Conservation (phyloP, 2,113 vertebrate genomes). For the Tiliqua scincoides region DNA sequence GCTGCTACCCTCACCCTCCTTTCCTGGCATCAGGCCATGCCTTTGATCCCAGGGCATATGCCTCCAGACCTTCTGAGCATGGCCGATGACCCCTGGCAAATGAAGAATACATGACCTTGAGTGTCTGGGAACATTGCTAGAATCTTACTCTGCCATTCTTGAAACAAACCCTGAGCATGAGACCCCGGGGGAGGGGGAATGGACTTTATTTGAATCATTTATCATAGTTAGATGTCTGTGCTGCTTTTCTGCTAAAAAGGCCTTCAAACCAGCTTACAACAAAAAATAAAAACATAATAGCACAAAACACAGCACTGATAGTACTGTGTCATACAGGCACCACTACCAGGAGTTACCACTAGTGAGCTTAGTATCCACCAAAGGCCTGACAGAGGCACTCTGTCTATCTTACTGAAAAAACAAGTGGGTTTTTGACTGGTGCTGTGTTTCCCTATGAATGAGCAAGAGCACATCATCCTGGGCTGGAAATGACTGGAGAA, state of each 20-base stretch:
- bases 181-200: background rate
- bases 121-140: background rate
- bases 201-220: background rate
- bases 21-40: background rate
- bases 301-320: background rate
- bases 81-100: background rate
- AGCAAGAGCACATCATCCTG: background rate
- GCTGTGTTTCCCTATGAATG: background rate
- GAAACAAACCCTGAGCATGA: background rate
- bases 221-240: background rate
- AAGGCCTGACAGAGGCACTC: background rate
- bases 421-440: background rate
- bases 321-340: background rate
- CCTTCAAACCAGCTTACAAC: too few relatives aligned
- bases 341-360: background rate
- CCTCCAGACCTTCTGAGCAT: background rate
- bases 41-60: background rate
- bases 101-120: background rate
- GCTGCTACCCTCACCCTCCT: background rate
- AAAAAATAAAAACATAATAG: too few relatives aligned
- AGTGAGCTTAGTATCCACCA: background rate
- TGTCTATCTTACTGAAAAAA: background rate
- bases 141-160: background rate
- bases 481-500: background rate
- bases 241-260: background rate